Base-by-base conservation (phyloP, 2,888 invertebrate genomes). In the Athalia circularis region DNA sequence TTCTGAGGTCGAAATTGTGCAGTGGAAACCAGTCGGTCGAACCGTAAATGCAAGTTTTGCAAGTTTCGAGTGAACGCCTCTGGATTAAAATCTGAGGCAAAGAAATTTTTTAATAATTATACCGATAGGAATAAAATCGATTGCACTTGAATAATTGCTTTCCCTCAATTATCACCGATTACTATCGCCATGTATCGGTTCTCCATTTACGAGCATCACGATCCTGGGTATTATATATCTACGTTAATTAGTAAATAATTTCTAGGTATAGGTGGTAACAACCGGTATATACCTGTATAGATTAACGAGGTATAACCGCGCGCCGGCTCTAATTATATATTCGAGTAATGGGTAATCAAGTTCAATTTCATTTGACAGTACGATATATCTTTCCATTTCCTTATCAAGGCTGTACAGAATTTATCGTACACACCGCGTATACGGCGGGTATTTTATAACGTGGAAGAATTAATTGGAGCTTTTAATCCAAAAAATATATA, bases 351-450 rank as follows among this genome's bases (percentile, higher is more conserved):
- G 57, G 45, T 57, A 59, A 72, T 72, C 72, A 57, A 57, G 59
- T 72, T 72, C 72, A 72, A 72, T 72, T 59, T 47, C 57, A 52
- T 13, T 15, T 13, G 59, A 57, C 45, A 47, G 72, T 72, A 59
- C 72, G 72, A 72, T 72, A 59, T 59, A 72, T 72, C 59, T 47
- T 59, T 48, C 72, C 72, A 72, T 72, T 72, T 72, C 72, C 72
- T 57, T 72, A 72, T 59, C 52, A 29, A 43, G 13, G 43, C 7
- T 47, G 15, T 45, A 29, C 29, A 29, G 59, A 47, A 72, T 72
- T 72, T 72, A 72, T 72, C 72, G 72, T 29, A 29, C 2, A 29
- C 29, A 29, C 29, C 29, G 29, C 29, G 29, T 29, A 29, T 29
- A 29, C 29, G 29, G 29, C 29, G 29, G 29, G 29, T 29, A 29